Evolutionary conservation across 2,888 invertebrate genomes (phyloP).

Genomic region (Epinotia ramella): DNA sequence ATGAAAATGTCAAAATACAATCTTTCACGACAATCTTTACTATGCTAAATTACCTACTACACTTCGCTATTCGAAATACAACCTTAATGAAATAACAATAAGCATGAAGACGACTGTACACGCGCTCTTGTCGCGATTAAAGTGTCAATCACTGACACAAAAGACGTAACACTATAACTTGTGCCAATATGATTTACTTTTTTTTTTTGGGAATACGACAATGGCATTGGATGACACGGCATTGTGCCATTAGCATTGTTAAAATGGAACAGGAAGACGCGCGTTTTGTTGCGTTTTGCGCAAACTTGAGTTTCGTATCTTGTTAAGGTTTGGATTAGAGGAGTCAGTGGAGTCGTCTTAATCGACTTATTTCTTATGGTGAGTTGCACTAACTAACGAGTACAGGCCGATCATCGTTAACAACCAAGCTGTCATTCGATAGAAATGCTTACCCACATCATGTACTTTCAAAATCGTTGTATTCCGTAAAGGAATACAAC

Average conservation of each 20-base stretch:
- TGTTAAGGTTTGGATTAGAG: constrained; percentile 48
- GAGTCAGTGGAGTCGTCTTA: constrained; percentile 49
- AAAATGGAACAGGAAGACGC: constrained; percentile 58
- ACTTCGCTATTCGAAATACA: not conserved
- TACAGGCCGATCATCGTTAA: too few species aligned
- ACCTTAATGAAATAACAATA: not conserved
- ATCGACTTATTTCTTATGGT: not conserved
- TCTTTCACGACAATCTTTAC: constrained; percentile 71
- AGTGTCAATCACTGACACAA: constrained; percentile 58
- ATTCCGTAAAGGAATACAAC: too few species aligned
- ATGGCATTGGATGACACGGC: constrained; percentile 57
- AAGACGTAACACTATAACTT: constrained; percentile 78
- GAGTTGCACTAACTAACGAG: not conserved
- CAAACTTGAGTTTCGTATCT: constrained; percentile 51
- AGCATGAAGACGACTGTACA: not conserved
- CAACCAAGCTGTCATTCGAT: too few species aligned
- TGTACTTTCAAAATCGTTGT: too few species aligned
- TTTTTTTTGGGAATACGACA: constrained; percentile 58
- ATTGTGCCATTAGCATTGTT: constrained; percentile 55
- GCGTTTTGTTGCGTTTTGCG: constrained; percentile 57
- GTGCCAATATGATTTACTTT: constrained; percentile 69
- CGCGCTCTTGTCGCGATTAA: constrained; percentile 44
- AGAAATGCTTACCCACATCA: too few species aligned
- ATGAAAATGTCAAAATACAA: constrained; percentile 84
- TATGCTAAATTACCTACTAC: constrained; percentile 12